Evolutionary conservation across 2,888 invertebrate genomes (phyloP).

Genomic region (Molorchus minor): DNA sequence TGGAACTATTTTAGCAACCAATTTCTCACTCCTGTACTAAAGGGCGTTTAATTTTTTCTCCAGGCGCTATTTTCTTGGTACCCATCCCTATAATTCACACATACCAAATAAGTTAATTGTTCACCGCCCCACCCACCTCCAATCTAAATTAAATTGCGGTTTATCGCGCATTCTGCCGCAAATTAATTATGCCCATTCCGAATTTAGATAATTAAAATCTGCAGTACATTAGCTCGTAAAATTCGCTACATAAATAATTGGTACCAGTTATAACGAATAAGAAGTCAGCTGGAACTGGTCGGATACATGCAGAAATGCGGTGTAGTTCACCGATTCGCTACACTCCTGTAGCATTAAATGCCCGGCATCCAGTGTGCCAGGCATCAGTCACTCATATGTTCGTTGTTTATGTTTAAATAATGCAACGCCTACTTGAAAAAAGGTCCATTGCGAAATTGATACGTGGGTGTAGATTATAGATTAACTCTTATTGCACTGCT

Average conservation of each 20-base stretch:
- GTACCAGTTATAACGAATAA: slow-evolving; percentile 22
- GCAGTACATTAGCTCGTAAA: slow-evolving; percentile 30
- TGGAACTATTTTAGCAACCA: too few species aligned
- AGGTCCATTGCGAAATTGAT: slow-evolving; percentile 31
- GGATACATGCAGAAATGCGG: slow-evolving; percentile 19
- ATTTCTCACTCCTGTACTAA: too few species aligned
- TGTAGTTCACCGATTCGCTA: slow-evolving; percentile 53
- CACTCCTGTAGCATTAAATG: slow-evolving; percentile 51
- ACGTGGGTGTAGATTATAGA: slow-evolving; percentile 45
- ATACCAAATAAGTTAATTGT: too few species aligned
- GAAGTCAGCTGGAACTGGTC: slow-evolving; percentile 17
- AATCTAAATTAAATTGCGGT: slow-evolving; percentile 25
- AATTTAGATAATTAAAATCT: slow-evolving; percentile 35
- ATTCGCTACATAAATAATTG: slow-evolving; percentile 30
- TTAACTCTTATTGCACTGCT: slow-evolving; percentile 34
- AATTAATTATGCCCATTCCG: slow-evolving; percentile 30
- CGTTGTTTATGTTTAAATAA: slow-evolving; percentile 54
- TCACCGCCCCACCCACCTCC: too few species aligned
- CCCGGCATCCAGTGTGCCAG: slow-evolving; percentile 35
- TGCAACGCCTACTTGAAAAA: slow-evolving; percentile 46
- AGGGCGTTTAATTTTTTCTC: too few species aligned
- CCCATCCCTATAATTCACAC: too few species aligned
- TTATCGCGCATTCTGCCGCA: slow-evolving; percentile 9
- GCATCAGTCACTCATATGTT: slow-evolving; percentile 44
- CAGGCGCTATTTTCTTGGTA: too few species aligned